Evolutionary conservation across 2,888 invertebrate genomes (phyloP).

Genomic region (Pardosa pseudoannulata): DNA sequence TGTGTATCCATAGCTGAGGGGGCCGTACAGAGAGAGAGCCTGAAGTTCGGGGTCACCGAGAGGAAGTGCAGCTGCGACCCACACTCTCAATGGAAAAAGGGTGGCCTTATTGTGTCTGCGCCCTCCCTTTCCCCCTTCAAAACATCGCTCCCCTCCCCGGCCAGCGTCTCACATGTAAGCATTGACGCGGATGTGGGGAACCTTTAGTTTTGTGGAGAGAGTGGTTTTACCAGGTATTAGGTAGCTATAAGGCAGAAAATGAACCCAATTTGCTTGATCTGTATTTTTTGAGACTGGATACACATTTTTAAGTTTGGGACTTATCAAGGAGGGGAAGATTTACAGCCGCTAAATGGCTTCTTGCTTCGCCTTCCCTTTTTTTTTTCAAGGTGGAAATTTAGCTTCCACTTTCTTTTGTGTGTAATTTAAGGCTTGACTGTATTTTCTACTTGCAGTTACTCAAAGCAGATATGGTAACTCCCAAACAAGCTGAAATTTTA

Average conservation of each 20-base stretch:
- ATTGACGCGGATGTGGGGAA: conserved; percentile 3
- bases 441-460: too few species aligned
- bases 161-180: neutral
- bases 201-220: neutral
- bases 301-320: too few species aligned
- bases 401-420: too few species aligned
- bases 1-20: neutral
- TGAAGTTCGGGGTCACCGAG: conserved; percentile 47
- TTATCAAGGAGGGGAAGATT: too few species aligned
- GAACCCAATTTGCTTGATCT: conserved; percentile 6
- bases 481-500: too few species aligned
- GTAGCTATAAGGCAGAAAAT: conserved; percentile 10
- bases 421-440: too few species aligned
- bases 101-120: conserved; percentile 61
- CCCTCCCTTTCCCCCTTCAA: conserved; percentile 28
- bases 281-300: neutral
- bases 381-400: too few species aligned
- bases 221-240: conserved; percentile 10
- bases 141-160: conserved; percentile 10
- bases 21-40: neutral
- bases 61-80: conserved; percentile 63
- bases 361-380: too few species aligned
- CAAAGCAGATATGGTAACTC: too few species aligned
- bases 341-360: too few species aligned
- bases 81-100: conserved; percentile 57